phyloP scores from a whole-genome alignment of 1,140 invertebrate species.

The Rhizoglyphus robini region DNA sequence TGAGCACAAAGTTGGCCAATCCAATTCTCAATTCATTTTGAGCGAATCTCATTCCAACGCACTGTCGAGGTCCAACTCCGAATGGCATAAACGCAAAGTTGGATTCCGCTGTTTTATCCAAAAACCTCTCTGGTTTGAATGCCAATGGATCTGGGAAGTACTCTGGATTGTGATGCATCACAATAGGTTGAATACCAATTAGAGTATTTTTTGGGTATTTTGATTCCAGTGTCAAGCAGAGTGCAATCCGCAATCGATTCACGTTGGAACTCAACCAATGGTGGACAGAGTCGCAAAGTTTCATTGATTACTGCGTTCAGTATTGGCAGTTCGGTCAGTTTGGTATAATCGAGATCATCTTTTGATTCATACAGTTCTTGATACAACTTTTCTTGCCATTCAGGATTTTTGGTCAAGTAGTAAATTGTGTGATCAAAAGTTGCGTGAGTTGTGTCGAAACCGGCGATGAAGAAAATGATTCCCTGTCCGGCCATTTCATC shows the following conservation, averaged over 20 bases:
- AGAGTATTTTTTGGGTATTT: constrained; percentile 23
- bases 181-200: constrained; percentile 25
- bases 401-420: constrained; percentile 42
- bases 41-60: constrained; percentile 45
- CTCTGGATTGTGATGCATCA: constrained; percentile 26
- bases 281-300: constrained; percentile 32
- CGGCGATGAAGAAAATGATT: constrained; percentile 49
- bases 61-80: constrained; percentile 44
- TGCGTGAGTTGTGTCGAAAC: constrained; percentile 47
- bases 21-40: constrained; percentile 32
- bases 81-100: constrained; percentile 43
- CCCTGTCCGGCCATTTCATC: constrained; percentile 47
- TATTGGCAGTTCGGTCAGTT: constrained; percentile 30
- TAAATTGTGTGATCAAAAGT: constrained; percentile 42
- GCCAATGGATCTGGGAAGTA: constrained; percentile 25
- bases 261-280: constrained; percentile 20
- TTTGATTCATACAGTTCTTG: constrained; percentile 37
- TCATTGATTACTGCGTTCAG: constrained; percentile 34
- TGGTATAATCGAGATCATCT: constrained; percentile 38
- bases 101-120: background rate
- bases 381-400: constrained; percentile 42
- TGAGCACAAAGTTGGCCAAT: constrained; percentile 12
- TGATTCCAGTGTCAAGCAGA: background rate
- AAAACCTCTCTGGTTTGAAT: constrained; percentile 25
- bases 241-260: background rate